Evolutionary conservation across 2,113 vertebrate genomes (phyloP).

Genomic region (Hemiprocne comata): DNA sequence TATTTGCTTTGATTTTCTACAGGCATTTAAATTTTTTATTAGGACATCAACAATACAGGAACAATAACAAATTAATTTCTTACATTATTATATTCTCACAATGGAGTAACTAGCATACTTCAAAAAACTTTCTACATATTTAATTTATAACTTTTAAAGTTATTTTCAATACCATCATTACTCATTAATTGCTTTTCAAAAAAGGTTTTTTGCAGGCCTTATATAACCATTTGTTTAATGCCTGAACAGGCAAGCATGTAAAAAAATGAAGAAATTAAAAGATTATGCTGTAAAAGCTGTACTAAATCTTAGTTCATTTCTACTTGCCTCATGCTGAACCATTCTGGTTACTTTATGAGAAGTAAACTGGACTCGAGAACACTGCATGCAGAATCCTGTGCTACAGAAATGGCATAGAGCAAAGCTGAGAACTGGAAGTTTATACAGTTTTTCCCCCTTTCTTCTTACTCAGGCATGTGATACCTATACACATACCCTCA

Average conservation of each 20-base stretch:
- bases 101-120: background rate
- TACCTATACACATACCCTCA: background rate
- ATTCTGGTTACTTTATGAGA: background rate
- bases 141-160: background rate
- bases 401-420: background rate
- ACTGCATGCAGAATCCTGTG: background rate
- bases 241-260: background rate
- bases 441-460: background rate
- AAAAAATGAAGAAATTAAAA: background rate
- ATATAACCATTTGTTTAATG: background rate
- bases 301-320: background rate
- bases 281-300: background rate
- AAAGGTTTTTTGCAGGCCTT: background rate
- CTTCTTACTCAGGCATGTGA: background rate
- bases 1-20: slow-evolving; percentile 22
- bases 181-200: background rate
- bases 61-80: background rate
- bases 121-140: background rate
- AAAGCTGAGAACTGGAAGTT: background rate
- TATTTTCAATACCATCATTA: background rate
- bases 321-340: background rate
- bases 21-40: slow-evolving; percentile 32
- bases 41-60: background rate
- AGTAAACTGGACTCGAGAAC: background rate
- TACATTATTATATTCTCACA: background rate